phyloP scores from a whole-genome alignment of 2,797 vertebrate genomes.

The Phoeniculus purpureus region DNA sequence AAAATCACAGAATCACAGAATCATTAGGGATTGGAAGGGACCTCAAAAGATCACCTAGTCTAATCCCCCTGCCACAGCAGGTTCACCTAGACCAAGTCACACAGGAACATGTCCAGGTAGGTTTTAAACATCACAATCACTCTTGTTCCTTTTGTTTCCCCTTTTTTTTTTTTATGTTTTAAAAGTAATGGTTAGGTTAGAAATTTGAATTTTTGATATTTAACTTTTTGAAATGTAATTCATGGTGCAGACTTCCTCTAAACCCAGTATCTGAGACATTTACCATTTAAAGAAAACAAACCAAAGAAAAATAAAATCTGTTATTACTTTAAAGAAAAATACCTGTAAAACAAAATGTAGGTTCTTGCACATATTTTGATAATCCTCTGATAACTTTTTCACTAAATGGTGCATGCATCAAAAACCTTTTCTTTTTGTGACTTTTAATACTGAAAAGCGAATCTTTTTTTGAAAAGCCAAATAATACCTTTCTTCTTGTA shows the following conservation, averaged over 20 bases:
- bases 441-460: not conserved
- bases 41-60: no score
- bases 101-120: no score
- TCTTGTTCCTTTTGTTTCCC: not conserved
- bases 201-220: not conserved
- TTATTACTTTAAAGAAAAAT: not conserved
- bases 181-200: accelerated
- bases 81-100: no score
- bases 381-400: not conserved
- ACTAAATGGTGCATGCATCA: not conserved
- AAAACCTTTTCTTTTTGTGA: accelerated
- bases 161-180: not conserved
- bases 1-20: no score
- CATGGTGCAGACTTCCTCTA: not conserved
- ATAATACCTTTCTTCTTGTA: not conserved
- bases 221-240: not conserved
- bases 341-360: not conserved
- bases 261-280: not conserved
- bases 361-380: not conserved
- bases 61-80: no score
- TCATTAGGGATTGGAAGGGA: no score
- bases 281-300: not conserved
- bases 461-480: not conserved
- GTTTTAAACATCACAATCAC: not conserved
- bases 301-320: not conserved